phyloP scores from a whole-genome alignment of 2,888 invertebrate genomes.

The Deilephila elpenor region DNA sequence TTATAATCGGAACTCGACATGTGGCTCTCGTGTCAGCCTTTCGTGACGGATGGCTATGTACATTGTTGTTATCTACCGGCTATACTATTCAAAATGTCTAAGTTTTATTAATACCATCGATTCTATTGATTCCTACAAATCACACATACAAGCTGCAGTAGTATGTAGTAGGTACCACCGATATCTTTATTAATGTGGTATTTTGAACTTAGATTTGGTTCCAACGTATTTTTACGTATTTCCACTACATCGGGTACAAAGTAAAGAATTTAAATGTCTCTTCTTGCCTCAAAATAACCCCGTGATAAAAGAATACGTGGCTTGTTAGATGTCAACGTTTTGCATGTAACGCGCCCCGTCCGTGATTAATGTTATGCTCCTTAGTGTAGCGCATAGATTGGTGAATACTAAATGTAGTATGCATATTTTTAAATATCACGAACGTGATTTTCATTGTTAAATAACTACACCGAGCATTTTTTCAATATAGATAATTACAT shows the following conservation, averaged over 20 bases:
- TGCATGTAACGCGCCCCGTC: background rate
- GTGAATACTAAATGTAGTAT: background rate
- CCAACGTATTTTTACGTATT: background rate
- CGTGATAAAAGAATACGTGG: background rate
- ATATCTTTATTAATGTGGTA: background rate
- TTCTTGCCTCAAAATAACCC: background rate
- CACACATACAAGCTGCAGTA: background rate
- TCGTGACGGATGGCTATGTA: conserved; percentile 16
- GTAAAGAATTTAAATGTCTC: background rate
- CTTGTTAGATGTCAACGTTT: conserved; percentile 14
- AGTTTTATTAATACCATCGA: background rate
- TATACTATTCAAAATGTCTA: conserved; percentile 3
- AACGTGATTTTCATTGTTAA: background rate
- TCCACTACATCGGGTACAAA: background rate
- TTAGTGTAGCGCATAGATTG: background rate
- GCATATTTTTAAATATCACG: conserved; percentile 4
- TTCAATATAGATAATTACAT: no score
- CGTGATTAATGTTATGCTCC: conserved; percentile 6
- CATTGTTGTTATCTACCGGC: conserved; percentile 13
- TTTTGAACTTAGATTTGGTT: background rate
- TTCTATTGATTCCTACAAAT: background rate
- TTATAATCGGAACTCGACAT: conserved; percentile 18
- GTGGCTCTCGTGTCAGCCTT: conserved; percentile 17
- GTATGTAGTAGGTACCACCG: background rate
- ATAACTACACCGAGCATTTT: no score